These are phyloP conservation scores for Pinctada fucata DNA, from an alignment of 2,888 invertebrate genomes.

Conservation along the genomic window DNA sequence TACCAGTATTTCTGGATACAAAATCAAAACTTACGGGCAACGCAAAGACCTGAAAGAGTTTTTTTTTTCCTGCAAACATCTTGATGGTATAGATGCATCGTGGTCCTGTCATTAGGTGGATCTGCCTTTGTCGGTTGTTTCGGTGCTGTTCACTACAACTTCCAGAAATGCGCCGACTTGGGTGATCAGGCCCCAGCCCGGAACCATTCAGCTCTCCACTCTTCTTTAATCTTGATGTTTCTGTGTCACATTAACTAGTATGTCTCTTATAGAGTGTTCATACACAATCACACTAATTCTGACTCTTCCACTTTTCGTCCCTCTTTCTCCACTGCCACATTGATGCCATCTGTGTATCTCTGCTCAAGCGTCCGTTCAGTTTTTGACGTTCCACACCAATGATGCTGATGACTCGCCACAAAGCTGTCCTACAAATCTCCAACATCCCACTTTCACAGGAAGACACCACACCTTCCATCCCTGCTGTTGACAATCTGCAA, in stretches of 20 bases:
- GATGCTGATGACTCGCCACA: not conserved
- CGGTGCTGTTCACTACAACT: conserved; percentile 26
- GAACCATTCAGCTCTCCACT: conserved; percentile 15
- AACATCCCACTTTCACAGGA: conserved; percentile 20
- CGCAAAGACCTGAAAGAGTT: not conserved
- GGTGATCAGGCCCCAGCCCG: conserved; percentile 25
- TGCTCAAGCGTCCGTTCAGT: not conserved
- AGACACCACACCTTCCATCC: conserved; percentile 2
- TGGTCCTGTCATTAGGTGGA: conserved; percentile 28
- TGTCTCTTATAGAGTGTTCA: too few species aligned
- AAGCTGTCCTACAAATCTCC: conserved; percentile 17
- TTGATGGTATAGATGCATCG: conserved; percentile 1
- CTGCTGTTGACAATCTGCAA: not conserved
- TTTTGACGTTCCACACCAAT: not conserved
- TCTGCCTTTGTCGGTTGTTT: conserved; percentile 23
- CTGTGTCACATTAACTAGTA: too few species aligned
- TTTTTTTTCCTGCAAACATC: not conserved
- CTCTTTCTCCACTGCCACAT: not conserved
- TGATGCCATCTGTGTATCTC: not conserved
- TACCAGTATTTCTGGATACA: too few species aligned
- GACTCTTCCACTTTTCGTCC: too few species aligned
- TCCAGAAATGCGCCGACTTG: conserved; percentile 26
- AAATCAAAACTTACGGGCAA: too few species aligned
- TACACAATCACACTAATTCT: too few species aligned
- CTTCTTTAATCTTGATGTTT: not conserved